phyloP scores from a whole-genome alignment of 2,113 vertebrate species.

The Plotosus lineatus region DNA sequence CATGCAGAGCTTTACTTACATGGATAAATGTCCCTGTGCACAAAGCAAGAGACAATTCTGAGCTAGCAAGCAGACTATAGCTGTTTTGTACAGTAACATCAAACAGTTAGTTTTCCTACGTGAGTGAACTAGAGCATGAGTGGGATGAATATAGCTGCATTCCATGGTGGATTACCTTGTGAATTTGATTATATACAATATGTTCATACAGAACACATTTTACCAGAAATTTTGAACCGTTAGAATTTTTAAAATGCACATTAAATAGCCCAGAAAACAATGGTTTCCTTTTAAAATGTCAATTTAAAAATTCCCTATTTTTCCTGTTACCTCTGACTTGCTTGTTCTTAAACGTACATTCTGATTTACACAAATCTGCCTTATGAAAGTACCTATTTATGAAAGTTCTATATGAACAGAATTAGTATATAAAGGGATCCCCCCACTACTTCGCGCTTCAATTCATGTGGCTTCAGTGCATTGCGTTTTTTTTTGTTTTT shows the following conservation, averaged over 20 bases:
- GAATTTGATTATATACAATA: neutral
- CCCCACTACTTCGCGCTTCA: no score
- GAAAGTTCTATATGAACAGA: neutral
- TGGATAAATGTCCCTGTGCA: neutral
- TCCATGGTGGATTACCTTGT: neutral
- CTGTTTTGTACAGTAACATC: neutral
- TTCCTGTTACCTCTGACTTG: neutral
- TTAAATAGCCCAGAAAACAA: neutral
- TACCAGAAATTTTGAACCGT: neutral
- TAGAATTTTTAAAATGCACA: neutral
- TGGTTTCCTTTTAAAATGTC: neutral
- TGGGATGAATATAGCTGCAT: neutral
- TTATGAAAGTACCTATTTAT: neutral
- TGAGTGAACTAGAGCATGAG: neutral
- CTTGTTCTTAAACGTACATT: neutral
- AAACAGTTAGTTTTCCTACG: constrained; percentile 18
- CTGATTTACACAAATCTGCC: neutral
- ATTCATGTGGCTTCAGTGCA: no score
- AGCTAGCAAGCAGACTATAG: constrained; percentile 10
- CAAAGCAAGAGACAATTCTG: neutral
- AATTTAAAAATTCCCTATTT: neutral
- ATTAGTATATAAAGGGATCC: no score
- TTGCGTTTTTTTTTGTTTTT: no score
- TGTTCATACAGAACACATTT: neutral
- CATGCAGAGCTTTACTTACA: constrained; percentile 7